These are phyloP conservation scores for Lasioglossum malachurum DNA, from an alignment of 2,888 invertebrate species.

Conservation along the genomic window DNA sequence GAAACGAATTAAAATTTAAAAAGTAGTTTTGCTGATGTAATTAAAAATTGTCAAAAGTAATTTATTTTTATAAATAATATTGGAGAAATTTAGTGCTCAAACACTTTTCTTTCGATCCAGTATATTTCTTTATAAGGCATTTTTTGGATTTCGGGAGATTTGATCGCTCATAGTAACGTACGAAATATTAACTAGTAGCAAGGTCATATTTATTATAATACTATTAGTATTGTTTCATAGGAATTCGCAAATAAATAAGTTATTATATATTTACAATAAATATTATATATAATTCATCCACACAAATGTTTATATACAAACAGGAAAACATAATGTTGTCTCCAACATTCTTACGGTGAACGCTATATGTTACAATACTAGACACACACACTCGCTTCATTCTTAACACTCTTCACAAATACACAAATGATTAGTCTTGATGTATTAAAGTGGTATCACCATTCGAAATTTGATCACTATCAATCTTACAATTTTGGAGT, in stretches of 20 bases:
- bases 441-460: not conserved
- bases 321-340: not conserved
- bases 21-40: not conserved
- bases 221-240: not conserved
- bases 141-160: not conserved
- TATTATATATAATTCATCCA: slow-evolving; percentile 41
- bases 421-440: not conserved
- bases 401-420: slow-evolving; percentile 22
- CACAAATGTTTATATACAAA: slow-evolving; percentile 29
- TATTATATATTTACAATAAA: slow-evolving; percentile 43
- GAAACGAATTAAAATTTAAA: not conserved
- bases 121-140: not conserved
- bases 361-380: slow-evolving; percentile 2
- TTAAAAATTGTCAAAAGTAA: no score
- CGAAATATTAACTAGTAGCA: not conserved
- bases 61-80: no score
- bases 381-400: not conserved
- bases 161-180: no score
- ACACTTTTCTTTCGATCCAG: no score
- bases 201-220: not conserved
- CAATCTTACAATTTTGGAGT: not conserved
- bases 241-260: not conserved
- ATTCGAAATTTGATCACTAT: not conserved
- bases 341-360: not conserved
- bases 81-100: no score